Conservation (phyloP, 1,140 invertebrate genomes). For the Hycleus phaleratus region DNA sequence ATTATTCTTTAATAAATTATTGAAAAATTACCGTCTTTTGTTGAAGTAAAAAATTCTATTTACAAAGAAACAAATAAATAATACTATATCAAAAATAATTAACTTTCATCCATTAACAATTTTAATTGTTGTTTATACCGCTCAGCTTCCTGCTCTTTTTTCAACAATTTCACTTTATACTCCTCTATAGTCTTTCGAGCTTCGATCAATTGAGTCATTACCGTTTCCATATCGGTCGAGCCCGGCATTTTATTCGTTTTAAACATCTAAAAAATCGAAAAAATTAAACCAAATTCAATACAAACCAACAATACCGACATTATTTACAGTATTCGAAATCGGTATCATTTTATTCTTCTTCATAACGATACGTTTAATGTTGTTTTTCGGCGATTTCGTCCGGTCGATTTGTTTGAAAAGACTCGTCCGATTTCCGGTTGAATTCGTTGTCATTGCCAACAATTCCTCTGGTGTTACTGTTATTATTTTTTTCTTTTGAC, state of each 20-base stretch:
- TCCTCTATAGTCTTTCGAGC: constrained; percentile 44
- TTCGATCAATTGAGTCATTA: constrained; percentile 46
- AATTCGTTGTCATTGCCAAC: constrained; percentile 29
- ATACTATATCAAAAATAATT: not conserved
- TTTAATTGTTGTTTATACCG: constrained; percentile 47
- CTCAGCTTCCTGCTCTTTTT: constrained; percentile 48
- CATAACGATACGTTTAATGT: constrained; percentile 39
- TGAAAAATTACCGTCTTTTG: no score
- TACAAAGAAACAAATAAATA: not conserved
- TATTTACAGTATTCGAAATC: constrained; percentile 19
- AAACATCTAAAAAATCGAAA: constrained; percentile 22
- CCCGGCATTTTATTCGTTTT: constrained; percentile 31
- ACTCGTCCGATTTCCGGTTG: constrained; percentile 9
- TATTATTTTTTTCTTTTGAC: constrained; percentile 33
- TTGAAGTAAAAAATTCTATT: not conserved
- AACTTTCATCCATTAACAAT: constrained; percentile 23
- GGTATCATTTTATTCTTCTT: constrained; percentile 40
- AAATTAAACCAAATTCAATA: constrained; percentile 19
- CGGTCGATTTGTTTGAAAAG: constrained; percentile 22
- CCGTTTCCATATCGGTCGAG: constrained; percentile 41
- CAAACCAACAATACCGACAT: constrained; percentile 16
- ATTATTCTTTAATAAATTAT: no score
- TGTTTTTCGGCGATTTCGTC: constrained; percentile 8
- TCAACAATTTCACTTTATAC: constrained; percentile 45
- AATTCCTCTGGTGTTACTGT: constrained; percentile 37